A percentile compares a stretch with the other conserved stretches of the same genome.
Evolutionary conservation across 2,888 invertebrate species (phyloP).

Genomic region (Onchidella celtica): DNA sequence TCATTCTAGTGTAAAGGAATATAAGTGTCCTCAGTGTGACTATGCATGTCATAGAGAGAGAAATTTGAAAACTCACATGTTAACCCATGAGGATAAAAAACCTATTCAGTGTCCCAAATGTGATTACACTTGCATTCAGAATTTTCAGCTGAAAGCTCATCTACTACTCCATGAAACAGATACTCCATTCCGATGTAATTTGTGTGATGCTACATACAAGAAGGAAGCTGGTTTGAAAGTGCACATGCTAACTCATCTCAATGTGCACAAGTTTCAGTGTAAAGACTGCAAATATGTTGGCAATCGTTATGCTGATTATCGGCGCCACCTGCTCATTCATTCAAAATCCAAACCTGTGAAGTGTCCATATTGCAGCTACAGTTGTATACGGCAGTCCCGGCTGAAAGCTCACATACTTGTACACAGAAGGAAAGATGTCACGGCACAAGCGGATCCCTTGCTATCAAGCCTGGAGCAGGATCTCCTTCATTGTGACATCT

Average conservation of each 20-base stretch:
- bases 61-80: constrained; percentile 37
- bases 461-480: constrained; percentile 23
- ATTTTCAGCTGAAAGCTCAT: constrained; percentile 48
- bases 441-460: neutral
- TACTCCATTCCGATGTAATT: constrained; percentile 32
- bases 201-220: constrained; percentile 41
- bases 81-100: constrained; percentile 41
- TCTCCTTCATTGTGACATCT: constrained; percentile 30
- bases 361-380: constrained; percentile 43
- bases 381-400: constrained; percentile 44
- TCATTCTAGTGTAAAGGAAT: constrained; percentile 31
- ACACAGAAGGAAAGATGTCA: constrained; percentile 18
- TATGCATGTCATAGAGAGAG: constrained; percentile 41
- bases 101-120: constrained; percentile 42
- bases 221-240: constrained; percentile 46
- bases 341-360: constrained; percentile 41
- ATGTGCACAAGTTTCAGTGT: constrained; percentile 37
- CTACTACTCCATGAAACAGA: constrained; percentile 36
- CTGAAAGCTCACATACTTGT: constrained; percentile 42
- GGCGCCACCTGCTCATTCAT: constrained; percentile 43
- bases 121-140: constrained; percentile 50
- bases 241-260: constrained; percentile 41
- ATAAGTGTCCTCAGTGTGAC: constrained; percentile 37
- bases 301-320: constrained; percentile 44
- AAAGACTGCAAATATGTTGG: constrained; percentile 24